Base-by-base conservation (phyloP, 2,797 vertebrate genomes). In the Simalia tracyae region DNA sequence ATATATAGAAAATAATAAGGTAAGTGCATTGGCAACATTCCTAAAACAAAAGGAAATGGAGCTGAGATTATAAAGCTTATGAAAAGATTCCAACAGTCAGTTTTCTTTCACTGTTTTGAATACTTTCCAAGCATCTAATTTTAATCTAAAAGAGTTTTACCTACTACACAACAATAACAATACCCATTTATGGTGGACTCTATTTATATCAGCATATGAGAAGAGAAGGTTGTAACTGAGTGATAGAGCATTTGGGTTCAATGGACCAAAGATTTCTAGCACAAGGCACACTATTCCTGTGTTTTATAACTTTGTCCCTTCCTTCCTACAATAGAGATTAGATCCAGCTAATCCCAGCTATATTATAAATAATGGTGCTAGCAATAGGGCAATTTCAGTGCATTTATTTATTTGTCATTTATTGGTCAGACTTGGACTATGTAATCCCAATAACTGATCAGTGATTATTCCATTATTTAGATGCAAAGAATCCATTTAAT, bases 1-100 rank as follows among this genome's bases (percentile, higher is more conserved):
- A 89, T 91, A 96, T 91, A 88, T 56, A 26, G 87, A 92, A 87
- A 95, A 66, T 94, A 94, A 36, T 19, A 91, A 60, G 64, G 60
- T 59, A 86, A 90, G 84, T 86, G 87, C 90, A 88, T 15, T 46
- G 46, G 64, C 61, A 81, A 85, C 28, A 59, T 88, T 91, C 92
- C 59, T 93, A 93, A 63, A 66, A 9, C 4, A 42, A 36, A 93
- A 91, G 46, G 87, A 84, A 89, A 72, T 64, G 2, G 1, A 56
- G 12, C 19, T 36, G 22, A 92, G 15, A 68, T 1, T 87, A 19
- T 36, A 64, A 59, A 68, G 91, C 12, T 24, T 91, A 91, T 46
- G 26, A 61, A 42, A 50, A 46, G 26, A 31, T 76, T 72, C 56
- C 22, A 54, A 17, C 28, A 24, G 50, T 87, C 7, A 11, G 6